Percentiles rank a stretch among this genome's conserved stretches.
Evolutionary conservation across 2,113 vertebrate genomes (phyloP).

Genomic region (Thalassoma bifasciatum): DNA sequence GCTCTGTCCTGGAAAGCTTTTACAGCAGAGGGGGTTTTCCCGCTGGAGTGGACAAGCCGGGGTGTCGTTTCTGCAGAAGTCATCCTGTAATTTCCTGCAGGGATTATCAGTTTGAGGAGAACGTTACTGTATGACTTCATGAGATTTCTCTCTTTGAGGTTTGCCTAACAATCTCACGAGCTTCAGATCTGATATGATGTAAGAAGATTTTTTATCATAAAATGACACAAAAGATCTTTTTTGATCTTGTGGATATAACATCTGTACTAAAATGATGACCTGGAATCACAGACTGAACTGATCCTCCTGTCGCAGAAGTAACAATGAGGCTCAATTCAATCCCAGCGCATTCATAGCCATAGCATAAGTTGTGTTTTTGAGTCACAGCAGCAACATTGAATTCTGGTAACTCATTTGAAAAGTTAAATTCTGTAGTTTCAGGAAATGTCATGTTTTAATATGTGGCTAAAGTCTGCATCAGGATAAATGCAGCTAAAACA

Average conservation of each 20-base stretch:
- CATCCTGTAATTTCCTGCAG: conserved; percentile 24
- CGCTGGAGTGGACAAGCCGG: not conserved
- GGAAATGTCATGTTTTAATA: too few species aligned
- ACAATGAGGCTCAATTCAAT: too few species aligned
- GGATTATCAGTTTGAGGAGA: conserved; percentile 8
- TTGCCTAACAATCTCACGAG: not conserved
- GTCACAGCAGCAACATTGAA: too few species aligned
- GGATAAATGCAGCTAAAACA: too few species aligned
- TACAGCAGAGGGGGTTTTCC: conserved; percentile 15
- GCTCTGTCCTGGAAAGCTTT: conserved; percentile 19
- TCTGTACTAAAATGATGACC: not conserved
- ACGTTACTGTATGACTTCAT: not conserved
- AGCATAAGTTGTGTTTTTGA: too few species aligned
- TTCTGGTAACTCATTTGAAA: too few species aligned
- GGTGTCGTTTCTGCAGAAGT: conserved; percentile 1
- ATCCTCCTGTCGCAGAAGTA: too few species aligned
- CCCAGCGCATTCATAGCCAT: too few species aligned
- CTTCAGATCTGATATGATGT: not conserved
- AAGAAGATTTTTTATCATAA: not conserved
- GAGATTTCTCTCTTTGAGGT: not conserved
- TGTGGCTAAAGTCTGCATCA: too few species aligned
- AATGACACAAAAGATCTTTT: not conserved
- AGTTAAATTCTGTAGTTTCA: too few species aligned
- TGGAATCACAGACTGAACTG: too few species aligned
- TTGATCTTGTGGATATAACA: not conserved